A percentile compares a stretch with the other conserved stretches of the same genome.
Evolutionary conservation across 2,797 vertebrate genomes (phyloP).

Genomic region (Gephyroberyx darwinii): DNA sequence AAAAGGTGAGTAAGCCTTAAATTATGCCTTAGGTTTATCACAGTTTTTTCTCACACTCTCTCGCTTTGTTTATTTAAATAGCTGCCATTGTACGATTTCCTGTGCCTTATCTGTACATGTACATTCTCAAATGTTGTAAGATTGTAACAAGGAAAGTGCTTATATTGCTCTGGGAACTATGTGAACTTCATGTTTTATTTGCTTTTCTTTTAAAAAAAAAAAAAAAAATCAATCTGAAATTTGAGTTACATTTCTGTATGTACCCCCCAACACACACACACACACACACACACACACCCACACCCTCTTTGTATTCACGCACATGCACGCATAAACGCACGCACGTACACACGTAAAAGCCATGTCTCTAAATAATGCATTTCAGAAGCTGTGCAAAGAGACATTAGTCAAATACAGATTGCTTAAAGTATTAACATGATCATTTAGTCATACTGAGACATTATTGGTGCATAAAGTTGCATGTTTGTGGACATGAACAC

Average conservation of each 20-base stretch:
- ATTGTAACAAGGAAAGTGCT: conserved; percentile 60
- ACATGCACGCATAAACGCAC: background rate
- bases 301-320: background rate
- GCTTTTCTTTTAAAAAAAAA: conserved; percentile 7
- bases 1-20: conserved; percentile 25
- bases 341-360: background rate
- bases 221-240: conserved; percentile 2
- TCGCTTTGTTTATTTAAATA: conserved; percentile 60
- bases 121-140: conserved; percentile 61
- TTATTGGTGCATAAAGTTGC: conserved; percentile 15
- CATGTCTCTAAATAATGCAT: conserved; percentile 7
- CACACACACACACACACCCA: background rate
- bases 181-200: conserved; percentile 62
- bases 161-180: conserved; percentile 66
- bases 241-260: conserved; percentile 46
- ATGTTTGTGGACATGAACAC: conserved; percentile 17
- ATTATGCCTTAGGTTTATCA: conserved; percentile 31
- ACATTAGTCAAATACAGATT: conserved; percentile 12
- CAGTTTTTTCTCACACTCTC: conserved; percentile 48
- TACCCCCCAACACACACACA: conserved; percentile 19
- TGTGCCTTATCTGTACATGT: conserved; percentile 75
- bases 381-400: conserved; percentile 1
- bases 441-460: background rate
- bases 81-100: conserved; percentile 60
- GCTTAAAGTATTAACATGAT: conserved; percentile 1